These are phyloP conservation scores for Drosophila novamexicana DNA, from an alignment of 1,140 invertebrate genomes.

Conservation along the genomic window DNA sequence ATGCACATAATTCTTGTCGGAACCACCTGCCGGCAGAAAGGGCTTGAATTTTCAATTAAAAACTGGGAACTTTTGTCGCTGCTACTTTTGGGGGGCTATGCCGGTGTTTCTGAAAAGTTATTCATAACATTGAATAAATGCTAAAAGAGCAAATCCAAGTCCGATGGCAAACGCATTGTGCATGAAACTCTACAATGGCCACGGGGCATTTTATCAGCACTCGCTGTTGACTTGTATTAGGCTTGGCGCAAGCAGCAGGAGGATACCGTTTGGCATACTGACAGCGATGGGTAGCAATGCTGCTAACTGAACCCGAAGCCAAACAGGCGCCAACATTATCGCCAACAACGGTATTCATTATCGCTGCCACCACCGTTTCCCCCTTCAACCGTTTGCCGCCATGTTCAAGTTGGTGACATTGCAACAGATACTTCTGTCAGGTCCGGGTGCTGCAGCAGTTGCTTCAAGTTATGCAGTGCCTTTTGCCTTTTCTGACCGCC, in stretches of 20 bases:
- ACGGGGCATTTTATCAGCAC: slow-evolving; percentile 36
- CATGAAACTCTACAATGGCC: slow-evolving; percentile 31
- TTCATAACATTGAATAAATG: slow-evolving; percentile 78
- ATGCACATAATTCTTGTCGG: background rate
- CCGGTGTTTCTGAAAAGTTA: slow-evolving; percentile 68
- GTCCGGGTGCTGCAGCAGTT: slow-evolving; percentile 33
- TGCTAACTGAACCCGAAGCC: slow-evolving; percentile 45
- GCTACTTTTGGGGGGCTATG: background rate
- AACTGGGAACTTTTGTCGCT: slow-evolving; percentile 31
- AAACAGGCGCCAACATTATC: slow-evolving; percentile 72
- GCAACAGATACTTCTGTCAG: slow-evolving; percentile 66
- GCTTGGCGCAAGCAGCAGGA: background rate
- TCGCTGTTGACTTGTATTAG: slow-evolving; percentile 16
- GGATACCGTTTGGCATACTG: background rate
- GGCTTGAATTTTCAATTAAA: slow-evolving; percentile 76
- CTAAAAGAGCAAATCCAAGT: slow-evolving; percentile 62
- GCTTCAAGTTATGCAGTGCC: slow-evolving; percentile 55
- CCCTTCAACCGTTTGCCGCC: slow-evolving; percentile 20
- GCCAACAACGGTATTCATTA: slow-evolving; percentile 77
- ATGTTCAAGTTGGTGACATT: slow-evolving; percentile 74
- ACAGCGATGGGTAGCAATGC: slow-evolving; percentile 20
- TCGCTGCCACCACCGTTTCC: slow-evolving; percentile 39
- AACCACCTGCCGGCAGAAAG: slow-evolving; percentile 24
- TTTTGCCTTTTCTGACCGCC: background rate
- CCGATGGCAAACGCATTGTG: slow-evolving; percentile 29